A percentile compares a stretch with the other conserved stretches of the same genome.
phyloP scores from a whole-genome alignment of 2,888 invertebrate species.

The Syrista parreyssii region DNA sequence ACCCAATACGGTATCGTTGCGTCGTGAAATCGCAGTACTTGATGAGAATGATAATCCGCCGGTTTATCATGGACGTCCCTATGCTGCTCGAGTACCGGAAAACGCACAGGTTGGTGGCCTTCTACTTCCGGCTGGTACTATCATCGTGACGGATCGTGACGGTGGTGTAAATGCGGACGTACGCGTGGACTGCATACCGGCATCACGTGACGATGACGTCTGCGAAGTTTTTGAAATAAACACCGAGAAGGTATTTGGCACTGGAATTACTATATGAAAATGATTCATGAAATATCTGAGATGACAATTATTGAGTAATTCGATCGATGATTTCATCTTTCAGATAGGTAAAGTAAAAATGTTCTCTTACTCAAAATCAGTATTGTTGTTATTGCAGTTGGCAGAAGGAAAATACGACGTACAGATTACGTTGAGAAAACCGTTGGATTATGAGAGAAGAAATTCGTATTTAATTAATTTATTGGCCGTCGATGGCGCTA shows the following conservation, averaged over 20 bases:
- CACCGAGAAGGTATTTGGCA: constrained; percentile 71
- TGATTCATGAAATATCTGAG: background rate
- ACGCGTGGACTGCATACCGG: constrained; percentile 73
- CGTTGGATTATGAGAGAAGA: constrained; percentile 82
- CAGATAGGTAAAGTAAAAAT: constrained; percentile 4
- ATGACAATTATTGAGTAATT: constrained; percentile 4
- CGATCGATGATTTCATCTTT: constrained; percentile 6
- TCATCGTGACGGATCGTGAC: constrained; percentile 79
- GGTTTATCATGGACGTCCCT: constrained; percentile 78
- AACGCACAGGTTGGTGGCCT: constrained; percentile 74
- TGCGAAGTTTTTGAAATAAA: constrained; percentile 77
- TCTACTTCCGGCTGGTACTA: constrained; percentile 69
- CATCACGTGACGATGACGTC: constrained; percentile 74
- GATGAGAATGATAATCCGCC: constrained; percentile 88
- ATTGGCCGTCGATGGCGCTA: constrained; percentile 74
- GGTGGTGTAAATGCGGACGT: constrained; percentile 80
- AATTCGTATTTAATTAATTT: constrained; percentile 79
- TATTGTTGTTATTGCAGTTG: constrained; percentile 64
- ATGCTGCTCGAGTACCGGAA: constrained; percentile 78
- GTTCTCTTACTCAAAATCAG: background rate
- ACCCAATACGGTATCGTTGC: constrained; percentile 82
- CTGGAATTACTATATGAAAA: constrained; percentile 4
- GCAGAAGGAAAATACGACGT: constrained; percentile 79
- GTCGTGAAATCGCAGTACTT: constrained; percentile 79
- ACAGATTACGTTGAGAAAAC: constrained; percentile 73